Conservation (phyloP, 2,888 invertebrate species). For the Apantesis nais region DNA sequence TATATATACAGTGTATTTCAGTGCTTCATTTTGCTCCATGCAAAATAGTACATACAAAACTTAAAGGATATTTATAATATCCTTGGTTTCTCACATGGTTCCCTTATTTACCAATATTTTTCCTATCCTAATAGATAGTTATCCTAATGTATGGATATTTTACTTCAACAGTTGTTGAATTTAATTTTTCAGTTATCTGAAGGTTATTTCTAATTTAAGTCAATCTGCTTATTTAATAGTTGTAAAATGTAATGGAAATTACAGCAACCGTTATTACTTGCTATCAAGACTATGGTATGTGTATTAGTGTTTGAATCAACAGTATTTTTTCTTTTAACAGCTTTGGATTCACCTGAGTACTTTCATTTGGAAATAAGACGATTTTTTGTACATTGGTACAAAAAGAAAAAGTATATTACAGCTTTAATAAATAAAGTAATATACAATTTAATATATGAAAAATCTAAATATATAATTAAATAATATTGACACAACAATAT, state of each 20-base stretch:
- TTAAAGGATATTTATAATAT: constrained; percentile 73
- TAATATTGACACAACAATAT: too few species aligned
- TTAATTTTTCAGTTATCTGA: constrained; percentile 38
- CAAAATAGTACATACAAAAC: constrained; percentile 92
- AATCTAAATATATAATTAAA: too few species aligned
- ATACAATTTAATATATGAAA: too few species aligned
- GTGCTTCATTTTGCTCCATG: constrained; percentile 88
- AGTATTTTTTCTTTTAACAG: background rate
- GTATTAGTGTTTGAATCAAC: constrained; percentile 11
- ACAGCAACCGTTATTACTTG: constrained; percentile 19
- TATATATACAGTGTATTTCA: constrained; percentile 35
- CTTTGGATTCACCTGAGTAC: constrained; percentile 21
- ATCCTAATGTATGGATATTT: constrained; percentile 20
- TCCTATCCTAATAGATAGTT: constrained; percentile 20
- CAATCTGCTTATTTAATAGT: constrained; percentile 31
- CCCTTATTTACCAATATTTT: constrained; percentile 71
- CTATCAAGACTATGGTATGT: constrained; percentile 23
- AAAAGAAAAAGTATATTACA: too few species aligned
- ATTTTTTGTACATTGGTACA: too few species aligned
- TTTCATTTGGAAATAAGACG: background rate
- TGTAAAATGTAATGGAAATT: constrained; percentile 32
- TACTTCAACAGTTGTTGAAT: constrained; percentile 29
- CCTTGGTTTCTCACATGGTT: constrained; percentile 90
- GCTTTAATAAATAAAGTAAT: too few species aligned
- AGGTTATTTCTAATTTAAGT: constrained; percentile 45